phyloP scores from a whole-genome alignment of 2,888 invertebrate genomes.

The Pyrrhia umbra region DNA sequence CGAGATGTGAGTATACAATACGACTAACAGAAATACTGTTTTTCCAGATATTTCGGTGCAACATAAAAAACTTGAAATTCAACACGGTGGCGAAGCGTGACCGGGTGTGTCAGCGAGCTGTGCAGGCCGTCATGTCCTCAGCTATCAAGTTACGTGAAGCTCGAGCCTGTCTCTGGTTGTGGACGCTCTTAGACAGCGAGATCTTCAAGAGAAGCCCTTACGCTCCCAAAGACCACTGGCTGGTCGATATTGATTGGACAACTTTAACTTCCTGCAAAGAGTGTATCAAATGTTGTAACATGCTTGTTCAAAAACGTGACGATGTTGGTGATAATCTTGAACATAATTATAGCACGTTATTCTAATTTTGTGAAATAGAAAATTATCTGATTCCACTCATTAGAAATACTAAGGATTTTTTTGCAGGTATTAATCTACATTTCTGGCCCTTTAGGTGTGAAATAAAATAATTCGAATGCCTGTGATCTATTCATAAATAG shows the following conservation, averaged over 20 bases:
- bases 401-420: no score
- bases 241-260: conserved; percentile 41
- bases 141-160: conserved; percentile 72
- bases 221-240: conserved; percentile 75
- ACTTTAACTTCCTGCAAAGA: conserved; percentile 46
- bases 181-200: conserved; percentile 72
- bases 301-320: not conserved
- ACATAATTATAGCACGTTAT: no score
- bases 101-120: conserved; percentile 75
- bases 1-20: no score
- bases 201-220: conserved; percentile 70
- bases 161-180: conserved; percentile 75
- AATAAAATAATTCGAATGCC: no score
- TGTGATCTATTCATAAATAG: no score
- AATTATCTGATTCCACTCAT: no score
- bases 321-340: not conserved
- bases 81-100: conserved; percentile 74
- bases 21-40: no score
- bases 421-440: no score
- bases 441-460: no score
- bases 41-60: conserved; percentile 86
- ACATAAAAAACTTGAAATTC: conserved; percentile 77
- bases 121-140: conserved; percentile 74
- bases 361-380: no score
- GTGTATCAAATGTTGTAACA: conserved; percentile 68